Percentiles rank a stretch among this genome's conserved stretches.
Evolutionary conservation across 1,140 invertebrate species (phyloP).

Genomic region (Belonocnema kinseyi): DNA sequence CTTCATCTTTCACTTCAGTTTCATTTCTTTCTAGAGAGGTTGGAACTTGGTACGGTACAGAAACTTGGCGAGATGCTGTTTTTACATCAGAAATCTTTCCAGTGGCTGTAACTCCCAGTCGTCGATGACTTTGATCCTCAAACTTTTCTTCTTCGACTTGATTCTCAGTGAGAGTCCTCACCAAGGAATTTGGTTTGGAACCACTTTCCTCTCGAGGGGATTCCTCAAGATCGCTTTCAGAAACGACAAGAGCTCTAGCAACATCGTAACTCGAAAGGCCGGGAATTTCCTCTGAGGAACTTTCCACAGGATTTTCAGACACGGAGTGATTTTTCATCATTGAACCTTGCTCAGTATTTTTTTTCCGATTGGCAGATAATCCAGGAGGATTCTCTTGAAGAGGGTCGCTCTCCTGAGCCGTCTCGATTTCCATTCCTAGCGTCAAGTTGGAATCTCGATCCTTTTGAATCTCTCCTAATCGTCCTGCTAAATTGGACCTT

Average conservation of each 20-base stretch:
- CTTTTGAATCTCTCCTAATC: background rate
- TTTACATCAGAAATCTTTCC: background rate
- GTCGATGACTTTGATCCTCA: constrained; percentile 17
- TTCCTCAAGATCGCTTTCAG: background rate
- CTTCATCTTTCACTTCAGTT: background rate
- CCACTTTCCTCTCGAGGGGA: background rate
- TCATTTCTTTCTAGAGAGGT: background rate
- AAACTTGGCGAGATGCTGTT: constrained; percentile 1
- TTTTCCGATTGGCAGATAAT: background rate
- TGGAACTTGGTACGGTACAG: background rate
- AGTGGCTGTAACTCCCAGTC: background rate
- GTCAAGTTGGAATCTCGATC: background rate
- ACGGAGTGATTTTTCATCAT: constrained; percentile 13
- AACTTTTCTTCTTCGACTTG: constrained; percentile 14
- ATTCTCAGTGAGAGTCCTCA: background rate
- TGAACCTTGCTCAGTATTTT: background rate
- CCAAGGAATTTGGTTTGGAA: constrained; percentile 8
- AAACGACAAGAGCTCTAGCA: background rate
- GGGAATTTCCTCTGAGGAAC: background rate
- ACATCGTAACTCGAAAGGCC: background rate
- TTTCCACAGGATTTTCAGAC: background rate
- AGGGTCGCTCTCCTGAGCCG: background rate
- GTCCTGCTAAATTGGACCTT: background rate
- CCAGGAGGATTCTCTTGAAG: background rate
- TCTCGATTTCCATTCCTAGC: background rate